Evolutionary conservation across 2,797 vertebrate genomes (phyloP), one percentile per base, ranked within the genome.

Genomic region (Crypturellus tataupa): DNA sequence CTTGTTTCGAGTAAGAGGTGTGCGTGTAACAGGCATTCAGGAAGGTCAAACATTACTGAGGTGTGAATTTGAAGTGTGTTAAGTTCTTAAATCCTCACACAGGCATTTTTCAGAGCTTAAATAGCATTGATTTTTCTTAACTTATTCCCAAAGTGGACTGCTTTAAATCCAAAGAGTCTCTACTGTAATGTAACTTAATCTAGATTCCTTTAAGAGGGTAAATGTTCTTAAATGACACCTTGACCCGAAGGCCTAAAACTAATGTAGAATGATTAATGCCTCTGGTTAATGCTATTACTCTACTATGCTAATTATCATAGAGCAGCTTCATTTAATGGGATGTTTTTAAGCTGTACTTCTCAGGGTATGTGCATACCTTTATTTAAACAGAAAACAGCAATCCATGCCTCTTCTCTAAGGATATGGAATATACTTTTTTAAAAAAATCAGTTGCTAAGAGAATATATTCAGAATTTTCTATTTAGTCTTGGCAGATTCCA

Each of bases 251-350:
- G 29, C 49, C 80, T 69, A 39, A 82, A 64, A 7, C 67, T 93
- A 91, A 84, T 60, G 67, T 78, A 87, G 80, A 77, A 9, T 88
- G 91, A 91, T 91, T 86, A 84, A 60, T 89, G 93, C 93, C 78
- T 84, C 83, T 95, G 75, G 78, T 88, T 91, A 84, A 69, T 90
- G 86, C 85, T 94, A 8, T 82, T 91, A 59, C 25, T 92, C 80
- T 85, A 73, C 69, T 78, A 4, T 55, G 63, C 80, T 83, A 80
- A 79, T 80, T 93, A 82, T 91, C 67, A 91, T 77, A 63, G 40
- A 76, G 35, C n/a, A 27, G 1, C 87, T 87, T 69, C 59, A 64
- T 79, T 79, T 87, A 62, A 87, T 46, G 31, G 87, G 89, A 73
- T 59, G 6, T 60, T 90, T 95, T 75, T 44, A 63, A 80, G 85